phyloP scores from a whole-genome alignment of 1,140 invertebrate genomes.

The Pygmarrhopalites habei region DNA sequence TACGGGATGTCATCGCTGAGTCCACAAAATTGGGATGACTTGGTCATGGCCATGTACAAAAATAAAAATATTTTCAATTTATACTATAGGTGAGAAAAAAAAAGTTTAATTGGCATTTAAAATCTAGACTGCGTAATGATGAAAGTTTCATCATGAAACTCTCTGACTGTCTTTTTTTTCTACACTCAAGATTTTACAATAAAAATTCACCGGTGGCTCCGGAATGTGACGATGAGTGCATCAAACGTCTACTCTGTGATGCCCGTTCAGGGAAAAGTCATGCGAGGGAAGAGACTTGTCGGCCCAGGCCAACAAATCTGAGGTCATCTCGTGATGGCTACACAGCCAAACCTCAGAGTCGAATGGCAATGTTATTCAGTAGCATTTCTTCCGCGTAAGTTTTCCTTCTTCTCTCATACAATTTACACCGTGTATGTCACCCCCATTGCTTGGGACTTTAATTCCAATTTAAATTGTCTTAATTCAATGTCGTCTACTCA shows the following conservation, averaged over 20 bases:
- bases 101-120: too few relatives aligned
- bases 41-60: constrained; percentile 72
- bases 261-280: constrained; percentile 75
- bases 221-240: constrained; percentile 70
- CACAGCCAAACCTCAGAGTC: constrained; percentile 16
- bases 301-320: constrained; percentile 30
- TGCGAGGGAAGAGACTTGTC: constrained; percentile 70
- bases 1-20: constrained; percentile 72
- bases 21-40: constrained; percentile 76
- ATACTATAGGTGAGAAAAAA: constrained; percentile 73
- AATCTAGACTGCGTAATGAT: too few relatives aligned
- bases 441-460: not conserved
- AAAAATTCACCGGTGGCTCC: constrained; percentile 75
- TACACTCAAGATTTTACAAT: constrained; percentile 64
- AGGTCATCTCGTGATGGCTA: constrained; percentile 28
- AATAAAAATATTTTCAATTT: constrained; percentile 77
- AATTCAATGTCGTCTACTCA: not conserved
- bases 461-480: not conserved
- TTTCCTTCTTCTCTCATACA: not conserved
- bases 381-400: constrained; percentile 38
- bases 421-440: not conserved
- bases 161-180: too few relatives aligned
- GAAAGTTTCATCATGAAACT: too few relatives aligned
- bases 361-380: constrained; percentile 26
- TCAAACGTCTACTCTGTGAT: constrained; percentile 75